A percentile compares a stretch with the other conserved stretches of the same genome.
These are phyloP conservation scores for Lates calcarifer DNA, from an alignment of 2,113 vertebrate genomes.

Conservation along the genomic window DNA sequence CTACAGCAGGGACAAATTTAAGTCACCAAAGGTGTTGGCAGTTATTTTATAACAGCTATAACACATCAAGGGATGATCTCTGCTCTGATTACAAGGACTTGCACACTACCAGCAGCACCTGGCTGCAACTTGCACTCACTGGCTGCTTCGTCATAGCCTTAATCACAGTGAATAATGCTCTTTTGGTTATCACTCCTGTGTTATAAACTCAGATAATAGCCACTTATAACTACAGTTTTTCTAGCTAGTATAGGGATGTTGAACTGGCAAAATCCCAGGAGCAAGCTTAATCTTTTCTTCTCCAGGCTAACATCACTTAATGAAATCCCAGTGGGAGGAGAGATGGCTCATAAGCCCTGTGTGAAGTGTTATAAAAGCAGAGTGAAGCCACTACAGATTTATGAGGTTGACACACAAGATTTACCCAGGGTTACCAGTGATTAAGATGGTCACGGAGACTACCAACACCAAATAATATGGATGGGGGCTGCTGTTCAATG, in stretches of 20 bases:
- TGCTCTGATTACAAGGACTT: constrained; percentile 46
- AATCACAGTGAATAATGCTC: constrained; percentile 43
- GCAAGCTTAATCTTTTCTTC: constrained; percentile 63
- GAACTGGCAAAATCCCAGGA: constrained; percentile 48
- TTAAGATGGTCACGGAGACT: not conserved
- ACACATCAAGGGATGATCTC: constrained; percentile 49
- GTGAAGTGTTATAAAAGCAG: constrained; percentile 37
- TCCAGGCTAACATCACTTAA: constrained; percentile 55
- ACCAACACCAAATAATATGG: not conserved
- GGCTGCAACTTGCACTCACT: constrained; percentile 49
- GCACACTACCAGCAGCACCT: constrained; percentile 42
- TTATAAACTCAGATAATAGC: constrained; percentile 58
- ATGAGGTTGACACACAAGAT: constrained; percentile 14
- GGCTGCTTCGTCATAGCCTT: constrained; percentile 10
- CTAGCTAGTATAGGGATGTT: constrained; percentile 22
- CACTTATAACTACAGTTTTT: constrained; percentile 16
- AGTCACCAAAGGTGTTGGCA: constrained; percentile 55
- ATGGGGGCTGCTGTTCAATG: not conserved
- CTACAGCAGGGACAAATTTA: constrained; percentile 31
- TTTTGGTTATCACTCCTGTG: constrained; percentile 24
- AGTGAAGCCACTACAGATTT: constrained; percentile 11
- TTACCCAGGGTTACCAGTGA: constrained; percentile 7
- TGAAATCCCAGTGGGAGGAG: constrained; percentile 56
- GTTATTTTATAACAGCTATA: constrained; percentile 33
- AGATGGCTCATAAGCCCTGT: constrained; percentile 26